Evolutionary conservation across 2,888 invertebrate genomes (phyloP).

Genomic region (Macrosiphum euphorbiae): DNA sequence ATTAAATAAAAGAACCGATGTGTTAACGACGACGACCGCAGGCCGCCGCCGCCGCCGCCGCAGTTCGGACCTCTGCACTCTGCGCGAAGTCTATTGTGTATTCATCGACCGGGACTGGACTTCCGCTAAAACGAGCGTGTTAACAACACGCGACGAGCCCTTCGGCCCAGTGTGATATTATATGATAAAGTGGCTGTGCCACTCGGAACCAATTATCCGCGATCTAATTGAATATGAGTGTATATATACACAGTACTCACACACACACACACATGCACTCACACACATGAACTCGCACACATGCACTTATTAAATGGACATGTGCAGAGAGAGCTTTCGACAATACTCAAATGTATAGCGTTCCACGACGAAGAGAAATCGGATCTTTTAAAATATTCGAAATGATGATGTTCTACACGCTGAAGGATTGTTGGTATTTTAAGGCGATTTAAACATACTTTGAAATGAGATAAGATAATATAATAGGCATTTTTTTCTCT

Average conservation of each 20-base stretch:
- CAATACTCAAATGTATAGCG: not conserved
- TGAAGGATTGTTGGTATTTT: not conserved
- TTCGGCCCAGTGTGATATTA: not conserved
- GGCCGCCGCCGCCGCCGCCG: not conserved
- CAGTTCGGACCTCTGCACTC: conserved; percentile 15
- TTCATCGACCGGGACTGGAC: conserved; percentile 21
- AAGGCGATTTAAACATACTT: not conserved
- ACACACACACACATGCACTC: not conserved
- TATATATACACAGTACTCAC: not conserved
- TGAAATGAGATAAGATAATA: not conserved
- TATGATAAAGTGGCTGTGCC: conserved; percentile 1
- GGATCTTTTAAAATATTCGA: not conserved
- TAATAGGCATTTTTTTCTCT: too few relatives aligned
- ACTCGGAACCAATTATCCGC: conserved; percentile 3
- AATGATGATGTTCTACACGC: not conserved
- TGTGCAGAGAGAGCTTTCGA: not conserved
- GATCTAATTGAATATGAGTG: not conserved
- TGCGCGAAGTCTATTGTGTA: not conserved
- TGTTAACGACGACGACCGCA: not conserved
- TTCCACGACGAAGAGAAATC: not conserved
- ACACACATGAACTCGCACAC: too few relatives aligned
- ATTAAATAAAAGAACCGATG: conserved; percentile 3
- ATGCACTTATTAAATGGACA: not conserved
- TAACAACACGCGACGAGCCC: conserved; percentile 3
- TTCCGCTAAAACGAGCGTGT: conserved; percentile 29